Base-by-base conservation (phyloP, 2,888 invertebrate species). In the Selenia dentaria region DNA sequence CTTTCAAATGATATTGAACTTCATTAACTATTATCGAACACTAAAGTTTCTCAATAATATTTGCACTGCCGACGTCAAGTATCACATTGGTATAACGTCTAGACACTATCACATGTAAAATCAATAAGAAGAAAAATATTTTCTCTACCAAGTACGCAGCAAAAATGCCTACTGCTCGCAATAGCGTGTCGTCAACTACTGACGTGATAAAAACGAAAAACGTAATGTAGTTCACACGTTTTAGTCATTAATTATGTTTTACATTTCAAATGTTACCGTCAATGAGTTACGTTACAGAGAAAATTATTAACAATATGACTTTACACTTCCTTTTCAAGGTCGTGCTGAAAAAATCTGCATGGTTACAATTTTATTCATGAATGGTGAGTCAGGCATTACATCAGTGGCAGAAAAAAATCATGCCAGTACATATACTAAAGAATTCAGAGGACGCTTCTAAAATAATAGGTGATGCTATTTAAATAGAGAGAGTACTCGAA, bases 381-480 rank as follows among this genome's bases (percentile, higher is more conserved):
- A 40, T 48, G 41, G 48, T 50, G 50, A 43, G 34, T 64, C 55
- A 57, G 40, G 48, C 28, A 46, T 72, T 67, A 68, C 61, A 62
- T 68, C 68, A 73, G 51, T 48, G 48, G 40, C 52, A 58, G 49
- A 51, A 51, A 60, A 57, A 64, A 65, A 63, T 57, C 54, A 57
- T 68, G 61, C 68, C 47, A 52, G 53, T 57, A 62, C 57, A 67
- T 60, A 62, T 57, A 54, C 62, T 53, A 64, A 79, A 79, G 73
- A 78, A 81, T 80, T 82, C 67, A 63, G 70, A 68, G 67, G 77
- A 77, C 75, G 70, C 61, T 75, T 75, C 76, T 60, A 74, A 84
- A 86, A 88, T 86, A 84, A 83, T 79, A 68, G 77, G 65, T 77
- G 82, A 76, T 71, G 79, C 69, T 83, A 79, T 84, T 82, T 73